Evolutionary conservation across 2,113 vertebrate genomes (phyloP), one percentile per base, ranked within the genome.

Genomic region (Phodopus roborovskii): DNA sequence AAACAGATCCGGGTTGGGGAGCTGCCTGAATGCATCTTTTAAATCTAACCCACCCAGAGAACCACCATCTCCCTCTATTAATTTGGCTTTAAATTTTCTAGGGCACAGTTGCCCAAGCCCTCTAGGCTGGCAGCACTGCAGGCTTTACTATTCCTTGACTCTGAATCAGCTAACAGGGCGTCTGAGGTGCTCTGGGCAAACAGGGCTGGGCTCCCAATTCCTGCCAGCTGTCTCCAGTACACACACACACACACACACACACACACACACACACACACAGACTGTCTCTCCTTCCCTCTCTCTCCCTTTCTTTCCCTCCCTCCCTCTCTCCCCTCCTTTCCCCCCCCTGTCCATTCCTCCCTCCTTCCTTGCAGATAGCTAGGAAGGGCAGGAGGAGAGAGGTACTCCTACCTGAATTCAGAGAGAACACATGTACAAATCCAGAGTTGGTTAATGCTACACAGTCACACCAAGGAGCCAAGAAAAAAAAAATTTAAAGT

Each of bases 41-140:
- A 70, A 96, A 60, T 19, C 36, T 53, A 75, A 75, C 17, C 50
- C 9, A 19, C 66, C 48, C 4, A 20, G 66, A 17, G 33, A 16
- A 79, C 20, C 12, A 60, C 78, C 70, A 62, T 36, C 45, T 45
- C 45, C 66, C 53, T 0, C 12, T n/a, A 89, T 73, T 66, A 90
- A 83, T 92, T 87, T 93, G 78, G 36, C 79, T 92, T 88, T 77
- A 66, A 48, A 84, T 84, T 85, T 68, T 92, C 56, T 78, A 84
- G 68, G 56, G 28, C 17, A 36, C 36, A 94, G 88, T 73, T 75
- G 33, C 50, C 42, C 17, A 56, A 88, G 68, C 6, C 75, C 53
- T 36, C 4, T 5, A 33, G 66, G 66, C 79, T 30, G 64, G 58
- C 36, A 50, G 26, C 39, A n/a, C 68, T 13, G n/a, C 64, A 71